Base-by-base conservation (phyloP, 2,888 invertebrate genomes). In the Toxonevra muliebris region DNA sequence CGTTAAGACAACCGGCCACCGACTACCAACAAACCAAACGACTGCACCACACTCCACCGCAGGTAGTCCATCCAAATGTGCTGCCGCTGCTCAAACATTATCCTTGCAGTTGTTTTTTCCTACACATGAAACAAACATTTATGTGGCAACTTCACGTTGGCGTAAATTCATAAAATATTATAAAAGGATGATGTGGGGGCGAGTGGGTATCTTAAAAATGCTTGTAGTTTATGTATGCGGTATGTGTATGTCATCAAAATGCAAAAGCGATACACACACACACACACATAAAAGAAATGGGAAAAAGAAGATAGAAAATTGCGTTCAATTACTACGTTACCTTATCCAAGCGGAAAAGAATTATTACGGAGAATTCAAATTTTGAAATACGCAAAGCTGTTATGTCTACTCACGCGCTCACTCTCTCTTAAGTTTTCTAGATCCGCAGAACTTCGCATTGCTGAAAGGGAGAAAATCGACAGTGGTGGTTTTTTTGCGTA, bases 341-440 rank as follows among this genome's bases (percentile, higher is more conserved):
- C 61, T 61, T 61, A 66, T 66, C 66, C 66, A 57, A 66, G 66
- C 81, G 80, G 78, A 79, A 79, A 79, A 79, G 79, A 79, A 80
- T 80, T 80, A 79, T 79, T 80, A 76, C 80, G 74, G 76, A 73
- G 76, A 77, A 76, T 78, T 75, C 75, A 73, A 80, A 79, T 76
- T 80, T 76, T 79, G 77, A 79, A 79, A 79, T 77, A 76, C 68
- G 58, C 50, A 66, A 70, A 68, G 67, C 65, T 68, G 53, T 43
- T 42, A 54, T 52, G 53, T 42, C 52, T 41, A n/a, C 30, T 30
- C 30, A 7, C 30, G 30, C 30, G 7, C 30, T 30, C 7, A 7
- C 30, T 30, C 30, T 30, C 7, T 30, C 30, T 30, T 30, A 2
- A 30, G n/a, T n/a, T n/a, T n/a, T n/a, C n/a, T n/a, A n/a, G n/a